These are phyloP conservation scores for Drosophila kanekoi DNA, from an alignment of 2,888 invertebrate genomes.

Conservation along the genomic window DNA sequence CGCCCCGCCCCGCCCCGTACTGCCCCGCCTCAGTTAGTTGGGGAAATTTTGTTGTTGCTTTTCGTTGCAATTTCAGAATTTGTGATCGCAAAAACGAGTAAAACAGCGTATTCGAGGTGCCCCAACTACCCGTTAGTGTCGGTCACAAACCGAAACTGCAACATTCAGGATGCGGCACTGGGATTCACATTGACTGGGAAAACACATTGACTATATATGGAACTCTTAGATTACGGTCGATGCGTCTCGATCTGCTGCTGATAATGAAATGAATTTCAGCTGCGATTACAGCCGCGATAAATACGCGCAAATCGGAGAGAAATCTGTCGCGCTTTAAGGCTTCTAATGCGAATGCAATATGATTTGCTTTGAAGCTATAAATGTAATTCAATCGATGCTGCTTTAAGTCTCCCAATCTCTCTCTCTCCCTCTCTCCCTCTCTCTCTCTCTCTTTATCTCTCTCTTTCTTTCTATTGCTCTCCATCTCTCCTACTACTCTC, in stretches of 20 bases:
- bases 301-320: constrained; percentile 71
- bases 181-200: constrained; percentile 8
- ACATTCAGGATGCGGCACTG: constrained; percentile 61
- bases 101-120: constrained; percentile 28
- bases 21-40: not conserved
- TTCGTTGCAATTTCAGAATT: constrained; percentile 84
- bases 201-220: constrained; percentile 1
- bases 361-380: constrained; percentile 37
- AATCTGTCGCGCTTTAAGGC: constrained; percentile 40
- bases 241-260: constrained; percentile 68
- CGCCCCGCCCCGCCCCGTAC: constrained; percentile 6
- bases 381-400: constrained; percentile 75
- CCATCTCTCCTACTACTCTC: not conserved
- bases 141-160: constrained; percentile 85
- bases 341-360: constrained; percentile 56
- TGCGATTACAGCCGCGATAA: constrained; percentile 81
- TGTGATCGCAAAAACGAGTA: constrained; percentile 86
- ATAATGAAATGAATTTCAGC: constrained; percentile 82
- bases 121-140: constrained; percentile 85
- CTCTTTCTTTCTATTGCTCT: not conserved
- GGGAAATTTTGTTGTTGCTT: constrained; percentile 45
- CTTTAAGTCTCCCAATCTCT: constrained; percentile 9
- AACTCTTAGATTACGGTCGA: constrained; percentile 21
- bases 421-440: not conserved
- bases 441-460: not conserved